Evolutionary conservation across 2,797 vertebrate species (phyloP).

Genomic region (Alauda arvensis): DNA sequence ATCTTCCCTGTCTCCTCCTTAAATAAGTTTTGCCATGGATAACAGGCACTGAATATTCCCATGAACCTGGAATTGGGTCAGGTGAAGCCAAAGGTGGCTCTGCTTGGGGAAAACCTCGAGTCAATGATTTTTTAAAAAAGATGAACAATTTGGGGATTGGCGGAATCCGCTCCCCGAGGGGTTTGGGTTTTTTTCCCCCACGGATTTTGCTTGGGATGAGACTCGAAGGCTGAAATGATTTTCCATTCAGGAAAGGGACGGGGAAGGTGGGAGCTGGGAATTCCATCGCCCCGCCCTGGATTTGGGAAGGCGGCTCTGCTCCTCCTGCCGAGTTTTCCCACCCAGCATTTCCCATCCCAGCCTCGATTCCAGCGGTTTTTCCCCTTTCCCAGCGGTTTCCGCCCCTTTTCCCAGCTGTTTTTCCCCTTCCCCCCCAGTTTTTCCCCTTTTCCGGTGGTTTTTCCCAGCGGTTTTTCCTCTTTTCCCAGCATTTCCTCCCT

Average conservation of each 20-base stretch:
- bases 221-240: neutral
- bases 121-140: rapidly evolving
- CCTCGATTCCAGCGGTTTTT: too few relatives aligned
- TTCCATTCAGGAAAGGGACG: neutral
- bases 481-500: neutral
- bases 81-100: neutral
- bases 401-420: too few relatives aligned
- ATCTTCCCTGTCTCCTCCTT: neutral
- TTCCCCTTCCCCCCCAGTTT: too few relatives aligned
- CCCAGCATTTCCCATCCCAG: too few relatives aligned
- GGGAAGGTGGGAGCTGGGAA: neutral
- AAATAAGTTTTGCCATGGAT: neutral
- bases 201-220: neutral
- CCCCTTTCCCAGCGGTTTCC: neutral
- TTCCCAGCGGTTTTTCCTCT: neutral
- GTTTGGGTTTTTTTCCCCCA: neutral
- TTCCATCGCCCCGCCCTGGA: neutral
- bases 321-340: neutral
- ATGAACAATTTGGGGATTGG: neutral
- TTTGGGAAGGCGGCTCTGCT: neutral
- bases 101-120: neutral
- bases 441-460: too few relatives aligned
- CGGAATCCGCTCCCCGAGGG: too few relatives aligned
- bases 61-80: rapidly evolving
- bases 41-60: neutral